These are phyloP conservation scores for Cremastinae sp. DNA, from an alignment of 2,888 invertebrate genomes.

Conservation along the genomic window DNA sequence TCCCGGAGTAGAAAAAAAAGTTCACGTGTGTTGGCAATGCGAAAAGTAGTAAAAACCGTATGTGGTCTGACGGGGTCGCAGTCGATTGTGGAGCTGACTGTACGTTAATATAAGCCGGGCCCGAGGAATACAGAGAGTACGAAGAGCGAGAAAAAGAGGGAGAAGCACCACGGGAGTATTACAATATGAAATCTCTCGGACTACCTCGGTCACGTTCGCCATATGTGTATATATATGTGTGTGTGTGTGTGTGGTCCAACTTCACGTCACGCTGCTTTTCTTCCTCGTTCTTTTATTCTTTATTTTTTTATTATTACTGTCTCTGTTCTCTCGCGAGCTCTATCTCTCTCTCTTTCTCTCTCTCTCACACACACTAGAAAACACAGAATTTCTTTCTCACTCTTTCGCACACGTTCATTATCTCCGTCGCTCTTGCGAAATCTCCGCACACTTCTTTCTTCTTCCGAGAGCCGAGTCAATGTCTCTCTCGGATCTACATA, in stretches of 20 bases:
- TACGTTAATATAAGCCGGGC: conserved; percentile 74
- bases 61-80: conserved; percentile 64
- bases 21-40: no score
- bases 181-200: conserved; percentile 77
- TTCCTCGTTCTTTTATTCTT: conserved; percentile 50
- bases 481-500: not conserved
- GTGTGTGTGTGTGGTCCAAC: conserved; percentile 79
- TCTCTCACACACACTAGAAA: conserved; percentile 24
- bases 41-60: conserved; percentile 24
- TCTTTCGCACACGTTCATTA: no score
- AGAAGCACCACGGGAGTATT: conserved; percentile 72
- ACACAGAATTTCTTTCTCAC: no score
- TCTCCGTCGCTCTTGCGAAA: not conserved
- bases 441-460: conserved; percentile 13
- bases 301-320: conserved; percentile 38
- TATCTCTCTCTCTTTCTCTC: conserved; percentile 32
- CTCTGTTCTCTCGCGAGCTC: no score
- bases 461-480: no score
- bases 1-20: conserved; percentile 24
- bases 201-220: conserved; percentile 79
- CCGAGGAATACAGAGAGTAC: conserved; percentile 35
- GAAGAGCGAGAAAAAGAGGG: conserved; percentile 60
- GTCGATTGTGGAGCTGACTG: conserved; percentile 75
- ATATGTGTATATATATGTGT: conserved; percentile 77
- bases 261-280: conserved; percentile 65